Base-by-base conservation (phyloP, 2,113 vertebrate species). In the rabbit (Oryctolagus cuniculus) region DNA sequence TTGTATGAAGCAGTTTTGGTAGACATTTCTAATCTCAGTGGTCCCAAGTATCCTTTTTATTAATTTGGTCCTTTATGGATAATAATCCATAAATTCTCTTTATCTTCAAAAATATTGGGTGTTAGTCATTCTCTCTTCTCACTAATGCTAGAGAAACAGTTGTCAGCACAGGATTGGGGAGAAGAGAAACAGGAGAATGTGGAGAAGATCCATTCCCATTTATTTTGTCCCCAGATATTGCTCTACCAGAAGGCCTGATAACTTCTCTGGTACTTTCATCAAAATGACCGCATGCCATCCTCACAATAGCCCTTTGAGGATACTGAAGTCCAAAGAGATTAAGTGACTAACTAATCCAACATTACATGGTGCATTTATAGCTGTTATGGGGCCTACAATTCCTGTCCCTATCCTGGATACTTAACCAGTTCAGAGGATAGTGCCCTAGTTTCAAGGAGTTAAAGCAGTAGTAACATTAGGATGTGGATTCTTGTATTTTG, bases 1-100 rank as follows among this genome's bases (percentile, higher is more conserved):
- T 90, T 80, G 49, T 74, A 70, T 82, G 78, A 90, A 92, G 15
- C 10, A 27, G 12, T 83, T 91, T 90, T 64, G 75, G 51, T 73
- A 73, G 13, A 83, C 17, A 90, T 86, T 90, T 85, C 81, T 92
- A 82, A 89, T 83, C 49, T 93, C 66, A n/a, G 49, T 83, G 86
- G 55, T 86, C 31, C 55, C 34, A 86, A 84, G 19, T 38, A 87
- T 93, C 5, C 22, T 51, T 79, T 93, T 83, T 94, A 79, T 86
- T 96, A 58, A 93, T 64, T 81, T 49, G 70, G 49, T 13, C 90
- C 27, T 91, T 70, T 96, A 86, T 49, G 19, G 74, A 12, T 89
- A 44, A 79, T 95, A 93, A 53, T 90, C 77, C 90, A n/a, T 53
- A 90, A 79, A 87, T 4, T 67, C 70, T 77, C 91, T 97, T 96